phyloP scores from a whole-genome alignment of 37 sponge, comb jelly and placozoan genomes.

The Aplysina aerophoba region DNA sequence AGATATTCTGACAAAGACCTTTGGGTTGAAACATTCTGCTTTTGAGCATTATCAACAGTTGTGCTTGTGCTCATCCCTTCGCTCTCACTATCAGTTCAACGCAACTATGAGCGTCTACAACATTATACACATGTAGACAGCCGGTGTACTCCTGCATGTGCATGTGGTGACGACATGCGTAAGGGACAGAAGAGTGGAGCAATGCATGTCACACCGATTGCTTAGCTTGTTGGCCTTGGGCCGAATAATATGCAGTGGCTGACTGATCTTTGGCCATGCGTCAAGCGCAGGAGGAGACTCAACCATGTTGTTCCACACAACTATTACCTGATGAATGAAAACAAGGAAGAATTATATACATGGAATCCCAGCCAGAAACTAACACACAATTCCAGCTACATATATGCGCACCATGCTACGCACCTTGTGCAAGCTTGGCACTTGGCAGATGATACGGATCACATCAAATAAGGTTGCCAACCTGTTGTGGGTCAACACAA shows the following conservation, averaged over 20 bases:
- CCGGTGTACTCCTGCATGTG: neutral
- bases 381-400: too few species aligned
- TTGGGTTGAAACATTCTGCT: too few species aligned
- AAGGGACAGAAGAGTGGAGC: too few species aligned
- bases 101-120: too few species aligned
- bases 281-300: slow-evolving; percentile 63
- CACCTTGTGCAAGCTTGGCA: slow-evolving; percentile 70
- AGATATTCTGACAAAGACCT: too few species aligned
- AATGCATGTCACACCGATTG: slow-evolving; percentile 42
- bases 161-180: neutral
- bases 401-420: too few species aligned
- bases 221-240: slow-evolving; percentile 63
- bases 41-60: too few species aligned
- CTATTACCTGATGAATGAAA: slow-evolving; percentile 49
- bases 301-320: slow-evolving; percentile 77
- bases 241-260: slow-evolving; percentile 59
- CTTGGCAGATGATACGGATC: slow-evolving; percentile 44
- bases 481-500: slow-evolving; percentile 63
- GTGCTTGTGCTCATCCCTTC: too few species aligned
- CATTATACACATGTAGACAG: too few species aligned
- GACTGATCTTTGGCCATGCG: slow-evolving; percentile 59
- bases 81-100: too few species aligned
- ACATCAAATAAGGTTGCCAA: slow-evolving; percentile 53
- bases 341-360: neutral
- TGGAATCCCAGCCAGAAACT: neutral